Conservation (phyloP, 2,888 invertebrate genomes). For the Plebejus melissa region DNA sequence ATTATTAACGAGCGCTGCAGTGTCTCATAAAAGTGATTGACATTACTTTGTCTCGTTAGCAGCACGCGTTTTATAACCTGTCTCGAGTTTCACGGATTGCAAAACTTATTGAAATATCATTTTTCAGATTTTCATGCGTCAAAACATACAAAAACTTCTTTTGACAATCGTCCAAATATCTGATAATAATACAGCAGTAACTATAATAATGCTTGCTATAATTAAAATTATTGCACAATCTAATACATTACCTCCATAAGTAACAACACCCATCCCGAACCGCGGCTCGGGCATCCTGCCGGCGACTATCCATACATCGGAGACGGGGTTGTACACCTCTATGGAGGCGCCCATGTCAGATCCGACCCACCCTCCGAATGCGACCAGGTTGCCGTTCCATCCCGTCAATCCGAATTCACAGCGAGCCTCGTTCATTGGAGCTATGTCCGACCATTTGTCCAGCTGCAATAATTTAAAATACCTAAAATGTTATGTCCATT, state of each 20-base stretch:
- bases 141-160: too few relatives aligned
- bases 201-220: not conserved
- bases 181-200: too few relatives aligned
- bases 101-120: too few relatives aligned
- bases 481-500: not conserved
- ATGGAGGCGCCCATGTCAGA: constrained; percentile 93
- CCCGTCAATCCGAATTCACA: constrained; percentile 94
- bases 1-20: too few relatives aligned
- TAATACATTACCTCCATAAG: constrained; percentile 82
- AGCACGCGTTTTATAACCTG: too few relatives aligned
- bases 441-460: constrained; percentile 80
- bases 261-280: constrained; percentile 95
- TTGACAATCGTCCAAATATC: too few relatives aligned
- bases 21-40: too few relatives aligned
- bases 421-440: constrained; percentile 89
- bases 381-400: constrained; percentile 89
- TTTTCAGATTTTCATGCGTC: too few relatives aligned
- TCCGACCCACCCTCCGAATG: constrained; percentile 96
- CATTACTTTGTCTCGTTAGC: too few relatives aligned
- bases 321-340: constrained; percentile 90
- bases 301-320: constrained; percentile 86
- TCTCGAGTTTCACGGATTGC: too few relatives aligned
- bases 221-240: not conserved
- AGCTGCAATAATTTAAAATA: constrained; percentile 50
- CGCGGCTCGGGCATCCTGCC: constrained; percentile 90